phyloP scores from a whole-genome alignment of 2,888 invertebrate species.

The Watsonalla binaria region DNA sequence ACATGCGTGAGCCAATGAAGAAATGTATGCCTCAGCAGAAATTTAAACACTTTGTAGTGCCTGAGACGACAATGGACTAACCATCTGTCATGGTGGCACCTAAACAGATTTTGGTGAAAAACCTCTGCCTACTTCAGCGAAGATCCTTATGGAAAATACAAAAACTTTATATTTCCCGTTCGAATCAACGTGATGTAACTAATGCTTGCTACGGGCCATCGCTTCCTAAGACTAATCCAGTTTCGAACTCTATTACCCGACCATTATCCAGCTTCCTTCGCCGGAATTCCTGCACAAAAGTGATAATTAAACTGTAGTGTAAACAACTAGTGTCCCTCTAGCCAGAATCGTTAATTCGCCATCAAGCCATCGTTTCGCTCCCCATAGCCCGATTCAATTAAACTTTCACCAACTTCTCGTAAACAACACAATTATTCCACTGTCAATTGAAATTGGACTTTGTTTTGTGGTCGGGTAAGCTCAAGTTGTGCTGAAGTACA shows the following conservation, averaged over 20 bases:
- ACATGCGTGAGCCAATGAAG: too few species aligned
- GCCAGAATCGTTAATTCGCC: constrained; percentile 56
- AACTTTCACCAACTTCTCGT: constrained; percentile 72
- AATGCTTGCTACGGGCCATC: neutral
- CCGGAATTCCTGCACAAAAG: constrained; percentile 7
- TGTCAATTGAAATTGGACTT: constrained; percentile 36
- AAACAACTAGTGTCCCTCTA: constrained; percentile 49
- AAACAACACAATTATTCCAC: constrained; percentile 67
- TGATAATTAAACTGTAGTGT: constrained; percentile 43
- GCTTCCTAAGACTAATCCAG: neutral
- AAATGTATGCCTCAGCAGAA: too few species aligned
- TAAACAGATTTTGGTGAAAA: too few species aligned
- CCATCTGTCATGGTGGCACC: too few species aligned
- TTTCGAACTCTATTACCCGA: neutral
- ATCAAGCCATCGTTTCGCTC: constrained; percentile 40
- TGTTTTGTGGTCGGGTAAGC: constrained; percentile 16
- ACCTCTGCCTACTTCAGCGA: too few species aligned
- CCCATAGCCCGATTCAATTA: constrained; percentile 63
- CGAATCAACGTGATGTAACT: too few species aligned
- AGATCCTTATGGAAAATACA: too few species aligned
- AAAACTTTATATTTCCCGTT: too few species aligned
- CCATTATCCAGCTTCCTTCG: neutral
- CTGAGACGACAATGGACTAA: too few species aligned
- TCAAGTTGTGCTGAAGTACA: neutral
- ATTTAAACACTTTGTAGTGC: too few species aligned